Evolutionary conservation across 2,888 invertebrate genomes (phyloP).

Genomic region (Mycalesis mineus): DNA sequence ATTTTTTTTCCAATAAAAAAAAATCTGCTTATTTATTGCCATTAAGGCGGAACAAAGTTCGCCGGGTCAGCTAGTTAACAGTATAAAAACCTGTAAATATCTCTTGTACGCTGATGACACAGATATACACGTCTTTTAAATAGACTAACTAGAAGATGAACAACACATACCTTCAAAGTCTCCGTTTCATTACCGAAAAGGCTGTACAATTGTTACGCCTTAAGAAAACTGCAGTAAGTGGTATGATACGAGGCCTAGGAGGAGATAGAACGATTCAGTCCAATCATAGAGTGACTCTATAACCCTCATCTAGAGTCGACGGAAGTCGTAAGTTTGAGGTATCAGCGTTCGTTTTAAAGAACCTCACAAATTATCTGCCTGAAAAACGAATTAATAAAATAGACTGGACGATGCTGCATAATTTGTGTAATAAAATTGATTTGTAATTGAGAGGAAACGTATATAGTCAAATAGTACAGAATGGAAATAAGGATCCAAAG

Average conservation of each 20-base stretch:
- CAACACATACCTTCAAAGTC: too few relatives aligned
- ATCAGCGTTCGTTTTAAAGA: conserved; percentile 3
- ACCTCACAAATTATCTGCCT: not conserved
- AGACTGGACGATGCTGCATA: not conserved
- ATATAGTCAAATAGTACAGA: conserved; percentile 28
- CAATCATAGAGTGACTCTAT: not conserved
- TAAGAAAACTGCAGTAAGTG: not conserved
- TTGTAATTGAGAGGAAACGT: conserved; percentile 33
- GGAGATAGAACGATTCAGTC: not conserved
- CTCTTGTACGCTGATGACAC: too few relatives aligned
- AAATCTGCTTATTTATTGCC: too few relatives aligned
- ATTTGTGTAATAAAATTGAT: conserved; percentile 2
- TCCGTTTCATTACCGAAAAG: conserved; percentile 14
- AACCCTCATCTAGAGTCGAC: not conserved
- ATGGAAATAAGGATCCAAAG: conserved; percentile 24
- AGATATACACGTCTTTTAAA: too few relatives aligned
- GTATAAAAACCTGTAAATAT: too few relatives aligned
- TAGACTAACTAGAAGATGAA: too few relatives aligned
- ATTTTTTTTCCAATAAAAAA: too few relatives aligned
- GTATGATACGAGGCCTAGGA: conserved; percentile 6
- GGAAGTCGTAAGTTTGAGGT: not conserved
- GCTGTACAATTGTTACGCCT: conserved; percentile 11
- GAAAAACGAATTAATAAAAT: not conserved
- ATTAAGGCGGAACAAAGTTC: too few relatives aligned
- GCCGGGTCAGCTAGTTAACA: too few relatives aligned